These are phyloP conservation scores for Tetramorium bicarinatum DNA, from an alignment of 2,888 invertebrate species.

Conservation along the genomic window DNA sequence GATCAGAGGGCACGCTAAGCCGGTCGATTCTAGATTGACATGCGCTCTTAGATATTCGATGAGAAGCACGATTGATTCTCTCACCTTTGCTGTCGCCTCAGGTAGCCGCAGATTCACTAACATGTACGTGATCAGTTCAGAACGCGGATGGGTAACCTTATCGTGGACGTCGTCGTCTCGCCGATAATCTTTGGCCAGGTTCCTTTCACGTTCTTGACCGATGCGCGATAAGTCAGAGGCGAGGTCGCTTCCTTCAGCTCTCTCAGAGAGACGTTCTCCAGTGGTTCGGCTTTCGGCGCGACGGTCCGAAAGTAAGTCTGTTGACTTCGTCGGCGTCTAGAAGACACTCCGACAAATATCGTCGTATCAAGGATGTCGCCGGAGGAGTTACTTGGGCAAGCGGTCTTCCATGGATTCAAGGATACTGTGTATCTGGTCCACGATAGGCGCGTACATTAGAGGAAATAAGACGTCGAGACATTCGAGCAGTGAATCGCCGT, in stretches of 20 bases:
- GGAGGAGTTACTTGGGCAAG: slow-evolving; percentile 41
- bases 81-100: neutral
- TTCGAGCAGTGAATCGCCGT: slow-evolving; percentile 54
- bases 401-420: slow-evolving; percentile 48
- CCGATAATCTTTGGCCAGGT: slow-evolving; percentile 41
- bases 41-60: neutral
- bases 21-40: neutral
- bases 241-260: slow-evolving; percentile 36
- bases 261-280: slow-evolving; percentile 38
- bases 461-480: slow-evolving; percentile 28
- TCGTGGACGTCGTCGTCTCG: slow-evolving; percentile 7
- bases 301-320: slow-evolving; percentile 38
- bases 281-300: slow-evolving; percentile 30
- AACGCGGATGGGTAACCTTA: slow-evolving; percentile 9
- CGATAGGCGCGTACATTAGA: slow-evolving; percentile 33
- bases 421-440: slow-evolving; percentile 47
- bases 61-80: slow-evolving; percentile 31
- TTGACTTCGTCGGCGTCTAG: slow-evolving; percentile 45
- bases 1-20: neutral
- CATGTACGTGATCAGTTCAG: slow-evolving; percentile 41
- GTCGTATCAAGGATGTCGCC: slow-evolving; percentile 29
- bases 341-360: neutral
- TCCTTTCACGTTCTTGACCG: neutral
- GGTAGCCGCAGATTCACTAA: slow-evolving; percentile 47
- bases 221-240: neutral